Evolutionary conservation across 1,140 invertebrate species (phyloP).

Genomic region (Nebria ingens): DNA sequence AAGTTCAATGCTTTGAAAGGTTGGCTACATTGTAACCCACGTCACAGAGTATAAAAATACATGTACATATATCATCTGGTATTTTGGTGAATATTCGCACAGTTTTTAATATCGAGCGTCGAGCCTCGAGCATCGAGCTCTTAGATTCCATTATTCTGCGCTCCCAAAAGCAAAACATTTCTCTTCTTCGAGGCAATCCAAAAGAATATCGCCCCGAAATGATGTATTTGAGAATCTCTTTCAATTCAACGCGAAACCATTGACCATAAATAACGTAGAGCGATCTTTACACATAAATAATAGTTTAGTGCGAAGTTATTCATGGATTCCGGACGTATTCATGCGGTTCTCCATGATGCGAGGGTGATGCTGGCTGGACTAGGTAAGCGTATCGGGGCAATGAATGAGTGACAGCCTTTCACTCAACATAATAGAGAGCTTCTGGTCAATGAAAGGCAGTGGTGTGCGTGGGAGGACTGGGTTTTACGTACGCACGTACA

Average conservation of each 20-base stretch:
- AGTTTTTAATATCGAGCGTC: background rate
- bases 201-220: slow-evolving; percentile 2
- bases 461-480: background rate
- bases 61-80: background rate
- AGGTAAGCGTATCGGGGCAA: background rate
- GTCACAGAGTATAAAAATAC: no score
- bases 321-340: slow-evolving; percentile 6
- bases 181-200: background rate
- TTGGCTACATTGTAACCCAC: no score
- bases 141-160: background rate
- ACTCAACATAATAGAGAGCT: background rate
- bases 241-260: background rate
- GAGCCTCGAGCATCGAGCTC: background rate
- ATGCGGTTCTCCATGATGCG: background rate
- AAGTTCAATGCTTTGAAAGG: no score
- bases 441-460: background rate
- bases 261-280: slow-evolving; percentile 5
- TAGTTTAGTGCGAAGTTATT: slow-evolving; percentile 7
- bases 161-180: background rate
- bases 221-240: slow-evolving; percentile 5
- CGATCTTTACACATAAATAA: slow-evolving; percentile 9
- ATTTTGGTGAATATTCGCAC: background rate
- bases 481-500: background rate
- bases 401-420: slow-evolving; percentile 5
- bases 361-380: background rate